phyloP scores from a whole-genome alignment of 2,888 invertebrate species.

The Cosmorhoe ocellata region DNA sequence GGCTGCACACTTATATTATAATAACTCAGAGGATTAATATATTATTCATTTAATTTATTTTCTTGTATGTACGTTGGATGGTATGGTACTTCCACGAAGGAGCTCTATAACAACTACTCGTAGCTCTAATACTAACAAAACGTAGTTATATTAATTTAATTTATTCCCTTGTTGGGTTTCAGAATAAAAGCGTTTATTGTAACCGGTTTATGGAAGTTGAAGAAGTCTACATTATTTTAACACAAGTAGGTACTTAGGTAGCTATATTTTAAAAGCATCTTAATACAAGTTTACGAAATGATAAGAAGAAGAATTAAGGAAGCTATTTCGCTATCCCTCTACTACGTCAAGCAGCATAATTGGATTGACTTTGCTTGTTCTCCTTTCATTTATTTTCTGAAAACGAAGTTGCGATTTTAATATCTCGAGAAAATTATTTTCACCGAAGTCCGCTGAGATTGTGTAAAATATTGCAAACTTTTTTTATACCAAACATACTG shows the following conservation, averaged over 20 bases:
- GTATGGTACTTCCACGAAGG: too few species aligned
- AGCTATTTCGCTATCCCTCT: slow-evolving; percentile 68
- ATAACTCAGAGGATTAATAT: slow-evolving; percentile 14
- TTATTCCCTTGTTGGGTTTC: too few species aligned
- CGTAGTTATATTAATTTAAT: too few species aligned
- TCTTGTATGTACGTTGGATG: too few species aligned
- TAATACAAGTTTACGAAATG: slow-evolving; percentile 49
- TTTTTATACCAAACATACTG: neutral
- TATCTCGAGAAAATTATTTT: slow-evolving; percentile 45
- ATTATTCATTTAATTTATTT: neutral
- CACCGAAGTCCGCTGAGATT: slow-evolving; percentile 21
- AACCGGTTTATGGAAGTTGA: too few species aligned
- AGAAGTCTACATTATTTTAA: neutral
- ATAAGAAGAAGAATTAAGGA: slow-evolving; percentile 57
- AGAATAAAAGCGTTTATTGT: too few species aligned
- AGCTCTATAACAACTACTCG: too few species aligned
- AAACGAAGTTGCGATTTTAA: slow-evolving; percentile 60
- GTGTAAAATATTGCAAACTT: slow-evolving; percentile 1
- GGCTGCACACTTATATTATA: slow-evolving; percentile 27
- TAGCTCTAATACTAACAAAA: too few species aligned
- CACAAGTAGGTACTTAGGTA: neutral
- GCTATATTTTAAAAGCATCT: slow-evolving; percentile 5
- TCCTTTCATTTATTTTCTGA: slow-evolving; percentile 65
- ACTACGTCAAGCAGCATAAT: slow-evolving; percentile 66
- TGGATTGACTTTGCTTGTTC: slow-evolving; percentile 67